These are phyloP conservation scores for Hassar affinis DNA, from an alignment of 2,113 vertebrate genomes.

Conservation along the genomic window DNA sequence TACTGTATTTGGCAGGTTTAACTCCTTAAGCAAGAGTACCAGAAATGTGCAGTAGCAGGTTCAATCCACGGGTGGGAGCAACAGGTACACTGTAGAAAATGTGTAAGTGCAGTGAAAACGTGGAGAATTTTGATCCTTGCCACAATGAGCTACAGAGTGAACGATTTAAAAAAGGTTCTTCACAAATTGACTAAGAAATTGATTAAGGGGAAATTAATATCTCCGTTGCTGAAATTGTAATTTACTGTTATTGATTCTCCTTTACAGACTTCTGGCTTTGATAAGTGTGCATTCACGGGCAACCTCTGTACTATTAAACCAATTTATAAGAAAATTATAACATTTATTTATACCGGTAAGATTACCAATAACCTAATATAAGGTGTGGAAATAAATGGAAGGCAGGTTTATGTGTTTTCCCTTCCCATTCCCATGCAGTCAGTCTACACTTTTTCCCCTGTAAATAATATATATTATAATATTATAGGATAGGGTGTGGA, in stretches of 20 bases:
- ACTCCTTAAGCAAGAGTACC: neutral
- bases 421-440: neutral
- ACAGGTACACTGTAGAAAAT: neutral
- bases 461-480: neutral
- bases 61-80: slow-evolving; percentile 17
- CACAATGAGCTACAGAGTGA: neutral
- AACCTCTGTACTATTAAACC: neutral
- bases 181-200: too few species aligned
- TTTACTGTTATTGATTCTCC: neutral
- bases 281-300: neutral
- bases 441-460: neutral
- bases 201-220: neutral
- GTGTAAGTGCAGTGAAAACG: neutral
- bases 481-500: too few species aligned
- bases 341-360: neutral
- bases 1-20: neutral
- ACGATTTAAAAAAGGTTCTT: neutral
- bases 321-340: neutral
- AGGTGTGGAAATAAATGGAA: neutral
- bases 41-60: slow-evolving; percentile 8
- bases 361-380: neutral
- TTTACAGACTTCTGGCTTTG: neutral
- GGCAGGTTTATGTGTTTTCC: neutral
- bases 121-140: neutral
- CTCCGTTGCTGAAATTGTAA: neutral